Percentiles rank a stretch among this genome's conserved stretches.
phyloP scores from a whole-genome alignment of 2,113 vertebrate genomes.

The Dipodomys ordii region DNA sequence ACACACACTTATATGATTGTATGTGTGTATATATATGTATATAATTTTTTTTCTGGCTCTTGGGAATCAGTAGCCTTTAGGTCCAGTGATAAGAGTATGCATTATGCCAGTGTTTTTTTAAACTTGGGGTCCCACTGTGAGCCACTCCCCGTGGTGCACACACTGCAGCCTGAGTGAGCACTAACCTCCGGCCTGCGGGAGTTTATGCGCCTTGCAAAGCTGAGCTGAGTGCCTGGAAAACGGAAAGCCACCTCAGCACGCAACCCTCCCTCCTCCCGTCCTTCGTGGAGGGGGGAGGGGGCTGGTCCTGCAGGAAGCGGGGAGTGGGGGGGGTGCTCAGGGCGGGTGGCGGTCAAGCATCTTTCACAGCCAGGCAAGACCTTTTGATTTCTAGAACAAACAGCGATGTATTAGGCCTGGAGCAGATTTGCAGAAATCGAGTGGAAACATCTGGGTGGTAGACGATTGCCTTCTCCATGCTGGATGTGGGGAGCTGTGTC shows the following conservation, averaged over 20 bases:
- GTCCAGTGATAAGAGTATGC: accelerated
- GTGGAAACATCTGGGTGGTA: constrained; percentile 68
- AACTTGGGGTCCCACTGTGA: accelerated
- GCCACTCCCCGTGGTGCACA: accelerated
- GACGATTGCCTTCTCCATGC: too few relatives aligned
- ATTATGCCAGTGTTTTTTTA: accelerated
- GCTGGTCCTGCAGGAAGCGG: background rate
- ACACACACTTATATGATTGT: too few relatives aligned
- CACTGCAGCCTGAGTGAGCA: accelerated
- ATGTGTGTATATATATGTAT: too few relatives aligned
- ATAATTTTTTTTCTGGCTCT: too few relatives aligned
- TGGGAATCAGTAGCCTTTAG: background rate
- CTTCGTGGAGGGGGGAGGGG: accelerated
- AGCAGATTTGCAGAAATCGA: constrained; percentile 64
- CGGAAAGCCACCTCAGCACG: accelerated
- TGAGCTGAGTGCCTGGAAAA: background rate
- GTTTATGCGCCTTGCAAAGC: accelerated
- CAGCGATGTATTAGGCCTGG: constrained; percentile 62
- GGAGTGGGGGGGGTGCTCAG: background rate
- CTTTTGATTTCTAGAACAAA: constrained; percentile 79
- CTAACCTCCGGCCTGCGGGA: background rate
- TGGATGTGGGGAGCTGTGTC: background rate
- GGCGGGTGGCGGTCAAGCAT: background rate
- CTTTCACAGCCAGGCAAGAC: constrained; percentile 75
- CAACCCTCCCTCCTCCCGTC: background rate